These are phyloP conservation scores for Atractosteus spatula DNA, from an alignment of 2,113 vertebrate genomes.

Conservation along the genomic window DNA sequence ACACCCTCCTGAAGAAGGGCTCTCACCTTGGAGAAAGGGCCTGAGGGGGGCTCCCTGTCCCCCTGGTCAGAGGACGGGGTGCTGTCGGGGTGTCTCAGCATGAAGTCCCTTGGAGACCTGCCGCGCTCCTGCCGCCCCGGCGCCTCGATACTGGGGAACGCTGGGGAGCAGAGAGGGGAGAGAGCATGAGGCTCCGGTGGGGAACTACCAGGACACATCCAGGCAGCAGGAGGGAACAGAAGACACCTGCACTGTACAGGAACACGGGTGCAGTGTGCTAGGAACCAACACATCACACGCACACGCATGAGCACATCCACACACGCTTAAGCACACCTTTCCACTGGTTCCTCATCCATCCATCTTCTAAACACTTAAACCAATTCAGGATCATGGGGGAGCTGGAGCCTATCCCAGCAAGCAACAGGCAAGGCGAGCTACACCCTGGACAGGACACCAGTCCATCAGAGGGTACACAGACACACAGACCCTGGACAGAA, in stretches of 20 bases:
- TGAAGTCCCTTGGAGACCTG: slow-evolving; percentile 56
- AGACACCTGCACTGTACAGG: neutral
- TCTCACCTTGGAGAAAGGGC: neutral
- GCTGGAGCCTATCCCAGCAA: too few relatives aligned
- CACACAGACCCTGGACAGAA: too few relatives aligned
- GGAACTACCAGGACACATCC: too few relatives aligned
- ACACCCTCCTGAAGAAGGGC: neutral
- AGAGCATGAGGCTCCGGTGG: too few relatives aligned
- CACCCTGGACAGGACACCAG: too few relatives aligned
- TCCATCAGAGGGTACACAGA: too few relatives aligned
- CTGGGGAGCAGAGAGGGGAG: slow-evolving; percentile 22
- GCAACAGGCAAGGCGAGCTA: too few relatives aligned
- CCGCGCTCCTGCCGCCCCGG: neutral
- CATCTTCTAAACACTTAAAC: too few relatives aligned
- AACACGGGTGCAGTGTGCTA: slow-evolving; percentile 43
- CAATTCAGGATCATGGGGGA: too few relatives aligned
- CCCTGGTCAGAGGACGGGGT: neutral
- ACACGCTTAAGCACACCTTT: too few relatives aligned
- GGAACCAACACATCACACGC: slow-evolving; percentile 10
- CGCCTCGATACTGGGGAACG: slow-evolving; percentile 33
- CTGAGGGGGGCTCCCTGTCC: neutral
- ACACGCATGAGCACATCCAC: too few relatives aligned
- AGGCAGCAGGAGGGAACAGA: neutral
- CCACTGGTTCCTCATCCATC: too few relatives aligned
- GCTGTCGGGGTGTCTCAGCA: slow-evolving; percentile 65